Evolutionary conservation across 2,888 invertebrate genomes (phyloP).

Genomic region (Polylopha cassiicola): DNA sequence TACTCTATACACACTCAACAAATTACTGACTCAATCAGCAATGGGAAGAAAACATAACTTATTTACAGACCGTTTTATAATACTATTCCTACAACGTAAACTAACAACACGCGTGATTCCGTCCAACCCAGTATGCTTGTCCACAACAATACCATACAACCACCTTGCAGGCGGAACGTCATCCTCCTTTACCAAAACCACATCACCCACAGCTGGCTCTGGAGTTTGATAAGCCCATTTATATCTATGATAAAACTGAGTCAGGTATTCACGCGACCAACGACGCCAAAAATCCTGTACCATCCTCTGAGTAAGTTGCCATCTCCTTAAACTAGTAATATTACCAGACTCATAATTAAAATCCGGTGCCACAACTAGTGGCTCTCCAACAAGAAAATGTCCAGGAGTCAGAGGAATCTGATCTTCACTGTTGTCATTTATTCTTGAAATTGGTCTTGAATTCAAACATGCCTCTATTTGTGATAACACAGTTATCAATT

Average conservation of each 20-base stretch:
- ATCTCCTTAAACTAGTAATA: slow-evolving; percentile 15
- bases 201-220: background rate
- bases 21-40: too few species aligned
- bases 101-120: slow-evolving; percentile 2
- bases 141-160: background rate
- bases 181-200: too few species aligned
- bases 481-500: slow-evolving; percentile 17
- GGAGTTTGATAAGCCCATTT: slow-evolving; percentile 9
- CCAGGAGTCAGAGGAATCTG: slow-evolving; percentile 21
- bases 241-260: slow-evolving; percentile 11
- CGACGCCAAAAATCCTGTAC: slow-evolving; percentile 21
- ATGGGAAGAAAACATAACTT: slow-evolving; percentile 1
- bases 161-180: background rate
- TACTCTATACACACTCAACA: too few species aligned
- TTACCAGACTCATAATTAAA: slow-evolving; percentile 10
- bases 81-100: background rate
- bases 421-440: slow-evolving; percentile 11
- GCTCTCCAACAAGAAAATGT: slow-evolving; percentile 26
- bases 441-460: slow-evolving; percentile 15
- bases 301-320: slow-evolving; percentile 21
- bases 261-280: slow-evolving; percentile 18
- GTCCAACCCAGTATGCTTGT: background rate
- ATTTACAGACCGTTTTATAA: background rate
- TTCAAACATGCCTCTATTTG: slow-evolving; percentile 25
- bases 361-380: slow-evolving; percentile 17